Evolutionary conservation across 2,888 invertebrate genomes (phyloP).

Genomic region (Camponotus fellah): DNA sequence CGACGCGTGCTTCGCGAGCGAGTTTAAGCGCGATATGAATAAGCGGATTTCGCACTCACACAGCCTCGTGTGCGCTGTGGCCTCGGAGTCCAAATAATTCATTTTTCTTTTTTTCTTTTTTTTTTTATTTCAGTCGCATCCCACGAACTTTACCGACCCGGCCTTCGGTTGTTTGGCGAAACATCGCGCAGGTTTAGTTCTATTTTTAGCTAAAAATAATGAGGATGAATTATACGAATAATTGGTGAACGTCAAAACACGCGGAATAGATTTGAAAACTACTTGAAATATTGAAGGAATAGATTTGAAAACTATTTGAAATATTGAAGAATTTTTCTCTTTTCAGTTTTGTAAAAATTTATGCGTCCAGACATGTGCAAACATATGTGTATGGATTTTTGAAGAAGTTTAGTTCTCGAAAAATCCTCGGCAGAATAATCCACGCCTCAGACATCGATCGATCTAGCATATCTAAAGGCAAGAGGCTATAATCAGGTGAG

Average conservation of each 20-base stretch:
- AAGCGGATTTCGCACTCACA: conserved; percentile 53
- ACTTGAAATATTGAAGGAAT: neutral
- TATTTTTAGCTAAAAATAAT: conserved; percentile 18
- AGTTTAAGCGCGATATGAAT: conserved; percentile 55
- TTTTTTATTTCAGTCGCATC: neutral
- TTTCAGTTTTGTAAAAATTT: neutral
- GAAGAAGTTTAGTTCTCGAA: conserved; percentile 9
- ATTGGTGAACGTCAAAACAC: neutral
- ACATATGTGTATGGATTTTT: conserved; percentile 5
- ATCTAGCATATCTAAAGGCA: neutral
- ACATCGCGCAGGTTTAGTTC: neutral
- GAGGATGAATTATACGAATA: neutral
- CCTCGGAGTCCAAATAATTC: conserved; percentile 18
- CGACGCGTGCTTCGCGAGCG: conserved; percentile 42
- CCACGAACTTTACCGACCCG: neutral
- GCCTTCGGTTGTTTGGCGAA: neutral
- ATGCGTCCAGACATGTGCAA: neutral
- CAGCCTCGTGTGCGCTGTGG: neutral
- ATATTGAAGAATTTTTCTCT: conserved; percentile 5
- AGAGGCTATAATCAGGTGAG: conserved; percentile 23
- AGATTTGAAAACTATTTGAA: neutral
- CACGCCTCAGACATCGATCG: conserved; percentile 11
- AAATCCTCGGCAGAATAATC: conserved; percentile 21
- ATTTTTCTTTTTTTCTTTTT: neutral
- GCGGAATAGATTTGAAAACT: neutral